Evolutionary conservation across 2,888 invertebrate species (phyloP).

Genomic region (Sepiola atlantica): DNA sequence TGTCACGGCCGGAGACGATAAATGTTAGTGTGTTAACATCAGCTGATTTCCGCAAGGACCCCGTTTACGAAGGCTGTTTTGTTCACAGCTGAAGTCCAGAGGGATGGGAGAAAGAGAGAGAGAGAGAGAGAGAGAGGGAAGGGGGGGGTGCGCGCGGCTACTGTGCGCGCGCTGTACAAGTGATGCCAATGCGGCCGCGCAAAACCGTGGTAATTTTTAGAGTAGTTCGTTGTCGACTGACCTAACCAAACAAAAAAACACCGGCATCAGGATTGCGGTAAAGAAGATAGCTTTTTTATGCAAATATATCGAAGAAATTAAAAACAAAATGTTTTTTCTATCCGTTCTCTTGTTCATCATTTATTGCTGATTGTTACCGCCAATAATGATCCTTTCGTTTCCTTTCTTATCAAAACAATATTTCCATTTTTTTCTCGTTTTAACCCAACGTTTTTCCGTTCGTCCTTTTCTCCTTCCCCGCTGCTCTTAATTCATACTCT

Average conservation of each 20-base stretch:
- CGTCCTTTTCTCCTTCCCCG: too few relatives aligned
- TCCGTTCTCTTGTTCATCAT: too few relatives aligned
- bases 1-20: constrained; percentile 16
- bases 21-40: neutral
- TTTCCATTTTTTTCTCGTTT: too few relatives aligned
- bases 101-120: too few relatives aligned
- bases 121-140: neutral
- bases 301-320: neutral
- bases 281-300: neutral
- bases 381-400: too few relatives aligned
- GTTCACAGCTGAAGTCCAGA: neutral
- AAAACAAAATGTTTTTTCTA: neutral
- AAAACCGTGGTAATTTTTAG: neutral
- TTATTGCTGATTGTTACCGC: too few relatives aligned
- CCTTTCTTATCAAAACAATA: too few relatives aligned
- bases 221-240: neutral
- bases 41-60: neutral
- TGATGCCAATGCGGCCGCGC: neutral
- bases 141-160: neutral
- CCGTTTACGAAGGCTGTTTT: neutral
- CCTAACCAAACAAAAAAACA: neutral
- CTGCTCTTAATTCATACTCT: too few relatives aligned
- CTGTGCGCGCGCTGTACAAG: neutral
- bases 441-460: too few relatives aligned
- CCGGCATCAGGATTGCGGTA: neutral